Evolutionary conservation across 2,888 invertebrate species (phyloP), one percentile per base, ranked within the genome.

Genomic region (Apoda limacodes): DNA sequence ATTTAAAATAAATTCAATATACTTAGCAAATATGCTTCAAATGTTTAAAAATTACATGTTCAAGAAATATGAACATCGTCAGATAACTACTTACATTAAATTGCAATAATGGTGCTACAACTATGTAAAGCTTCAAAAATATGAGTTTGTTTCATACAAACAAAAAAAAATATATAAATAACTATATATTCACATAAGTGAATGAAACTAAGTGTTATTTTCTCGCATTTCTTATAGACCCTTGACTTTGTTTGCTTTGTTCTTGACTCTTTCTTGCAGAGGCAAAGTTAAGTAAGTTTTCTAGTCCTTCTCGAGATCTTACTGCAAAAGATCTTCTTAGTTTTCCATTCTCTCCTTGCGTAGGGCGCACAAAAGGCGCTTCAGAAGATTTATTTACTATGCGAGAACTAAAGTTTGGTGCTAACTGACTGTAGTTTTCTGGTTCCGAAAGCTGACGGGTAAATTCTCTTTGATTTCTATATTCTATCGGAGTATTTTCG

Each of bases 271-370:
- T 76, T 44, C 61, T 60, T 31, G 61, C 51, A 7, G 72, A 58
- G 20, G 58, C 48, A 31, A 75, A 66, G 50, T 60, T 68, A 11
- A 80, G 55, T 19, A 80, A 60, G 45, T 70, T 74, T 43, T 76
- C 78, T 31, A 80, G 54, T 9, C 80, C 76, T 47, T 80, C 80
- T 12, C 78, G 60, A 25, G 80, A 80, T 12, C 80, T 55, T 7
- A 80, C 78, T 5, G 70, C 72, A 40, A 80, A 75, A 5, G 78
- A 80, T 48, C 72, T 61, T 42, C 78, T 55, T 23, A 78, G 44
- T 43, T 74, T 78, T 25, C 72, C 76, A 44, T 54, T 63, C 32
- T 71, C 78, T 12, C 59, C 52, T 29, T 58, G 59, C 22, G 48
- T 34, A 13, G 67, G 56, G 33, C 75, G 60, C 32, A 57, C 53